phyloP scores from a whole-genome alignment of 2,888 invertebrate genomes.

The Euzophera pinguis region DNA sequence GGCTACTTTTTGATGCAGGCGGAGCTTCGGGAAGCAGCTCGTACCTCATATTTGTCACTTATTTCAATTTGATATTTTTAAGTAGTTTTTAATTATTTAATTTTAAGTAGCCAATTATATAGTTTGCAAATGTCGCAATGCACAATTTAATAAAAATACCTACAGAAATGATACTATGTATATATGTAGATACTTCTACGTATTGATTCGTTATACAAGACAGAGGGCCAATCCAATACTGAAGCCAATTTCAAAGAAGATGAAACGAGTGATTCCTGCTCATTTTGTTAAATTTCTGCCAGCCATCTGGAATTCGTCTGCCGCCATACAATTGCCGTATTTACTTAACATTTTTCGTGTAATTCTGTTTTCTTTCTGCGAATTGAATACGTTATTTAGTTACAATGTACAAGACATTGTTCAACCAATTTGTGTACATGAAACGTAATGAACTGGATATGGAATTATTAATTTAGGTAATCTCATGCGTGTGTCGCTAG shows the following conservation, averaged over 20 bases:
- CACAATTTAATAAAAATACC: too few species aligned
- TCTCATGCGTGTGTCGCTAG: slow-evolving; percentile 23
- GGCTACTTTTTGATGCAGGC: too few species aligned
- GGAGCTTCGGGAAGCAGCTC: too few species aligned
- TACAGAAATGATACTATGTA: too few species aligned
- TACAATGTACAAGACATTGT: slow-evolving; percentile 47
- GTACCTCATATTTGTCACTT: too few species aligned
- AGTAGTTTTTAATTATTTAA: too few species aligned
- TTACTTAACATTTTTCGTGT: slow-evolving; percentile 43
- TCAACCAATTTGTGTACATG: slow-evolving; percentile 50
- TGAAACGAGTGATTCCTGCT: slow-evolving; percentile 38
- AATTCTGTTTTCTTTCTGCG: slow-evolving; percentile 50
- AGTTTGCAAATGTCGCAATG: too few species aligned
- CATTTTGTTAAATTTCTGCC: slow-evolving; percentile 35
- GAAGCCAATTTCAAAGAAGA: slow-evolving; percentile 29
- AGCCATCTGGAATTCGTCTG: slow-evolving; percentile 54
- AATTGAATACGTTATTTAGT: slow-evolving; percentile 50
- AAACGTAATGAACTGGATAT: slow-evolving; percentile 45
- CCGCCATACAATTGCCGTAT: slow-evolving; percentile 46
- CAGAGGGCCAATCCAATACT: background rate
- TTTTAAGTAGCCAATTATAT: too few species aligned
- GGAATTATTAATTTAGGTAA: slow-evolving; percentile 28
- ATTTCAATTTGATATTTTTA: too few species aligned
- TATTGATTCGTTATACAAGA: background rate
- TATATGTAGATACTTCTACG: background rate